Percentiles rank a stretch among this genome's conserved stretches.
Conservation (phyloP, 2,888 invertebrate genomes). For the Amblyjoppa fuscipennis region DNA sequence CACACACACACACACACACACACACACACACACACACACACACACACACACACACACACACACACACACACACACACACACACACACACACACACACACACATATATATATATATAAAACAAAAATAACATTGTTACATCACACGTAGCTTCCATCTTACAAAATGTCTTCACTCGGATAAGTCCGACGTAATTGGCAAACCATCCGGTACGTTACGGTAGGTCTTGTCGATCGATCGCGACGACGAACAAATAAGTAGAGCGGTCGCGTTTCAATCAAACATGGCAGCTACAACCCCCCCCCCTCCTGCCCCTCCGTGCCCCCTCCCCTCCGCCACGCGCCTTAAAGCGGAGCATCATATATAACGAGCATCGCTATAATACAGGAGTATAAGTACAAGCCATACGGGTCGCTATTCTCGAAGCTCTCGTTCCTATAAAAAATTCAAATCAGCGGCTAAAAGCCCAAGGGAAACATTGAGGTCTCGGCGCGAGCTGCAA, state of each 20-base stretch:
- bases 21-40: no score
- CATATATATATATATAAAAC: no score
- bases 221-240: slow-evolving; percentile 61
- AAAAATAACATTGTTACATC: no score
- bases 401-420: slow-evolving; percentile 14
- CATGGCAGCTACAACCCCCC: neutral
- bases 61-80: no score
- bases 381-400: slow-evolving; percentile 13
- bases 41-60: no score
- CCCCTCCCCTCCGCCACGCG: no score
- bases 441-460: slow-evolving; percentile 54
- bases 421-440: slow-evolving; percentile 49
- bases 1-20: no score
- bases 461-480: slow-evolving; percentile 60
- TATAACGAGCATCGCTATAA: slow-evolving; percentile 24
- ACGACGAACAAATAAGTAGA: slow-evolving; percentile 57
- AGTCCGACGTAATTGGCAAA: slow-evolving; percentile 14
- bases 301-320: no score
- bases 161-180: neutral
- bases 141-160: no score
- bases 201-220: slow-evolving; percentile 46
- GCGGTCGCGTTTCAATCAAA: slow-evolving; percentile 36
- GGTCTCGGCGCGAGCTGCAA: slow-evolving; percentile 31
- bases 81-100: no score
- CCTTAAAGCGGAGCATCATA: slow-evolving; percentile 3